Evolutionary conservation across 2,113 vertebrate genomes (phyloP), one percentile per base, ranked within the genome.

Genomic region (Pterocles orientalis): DNA sequence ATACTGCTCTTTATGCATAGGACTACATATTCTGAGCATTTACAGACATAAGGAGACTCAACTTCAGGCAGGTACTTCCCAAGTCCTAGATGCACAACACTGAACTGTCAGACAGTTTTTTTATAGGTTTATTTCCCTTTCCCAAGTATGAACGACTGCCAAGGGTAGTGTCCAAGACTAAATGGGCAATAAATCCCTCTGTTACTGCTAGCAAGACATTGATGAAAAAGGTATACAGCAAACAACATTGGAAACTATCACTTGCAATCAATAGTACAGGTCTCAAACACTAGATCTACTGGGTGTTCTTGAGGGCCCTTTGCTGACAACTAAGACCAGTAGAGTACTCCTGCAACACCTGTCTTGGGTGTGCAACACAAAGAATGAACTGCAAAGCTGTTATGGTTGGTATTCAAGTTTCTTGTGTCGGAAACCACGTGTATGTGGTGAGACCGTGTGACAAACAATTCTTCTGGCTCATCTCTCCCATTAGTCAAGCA

Each of bases 311-410:
- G 54, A 51, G 13, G 36, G 21, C 19, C 17, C 41, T 47, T 62
- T 82, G 45, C 66, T n/a, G 24, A 57, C 21, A 58, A 1, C 53
- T 72, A 24, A 53, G 71, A 18, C 16, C 29, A 28, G 29, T 1
- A 66, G 51, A 58, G 10, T 31, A 41, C 20, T 54, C 31, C 51
- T 41, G 23, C 3, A 73, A 76, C 36, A 66, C 10, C 25, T 0
- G 0, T 6, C 43, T 60, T 18, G 8, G 20, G 23, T 1, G 2
- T 10, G 28, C 20, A 41, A 21, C 7, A 29, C 14, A 19, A 57
- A 65, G 56, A 51, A n/a, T 5, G 31, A 75, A n/a, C 23, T 57
- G 18, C 28, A 51, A 41, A 47, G 14, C 23, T 58, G 33, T 64
- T 21, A 29, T 0, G 1, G 31, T 41, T 70, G 29, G 21, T 60